phyloP scores from a whole-genome alignment of 2,113 vertebrate species.

The Triplophysa siluroides region DNA sequence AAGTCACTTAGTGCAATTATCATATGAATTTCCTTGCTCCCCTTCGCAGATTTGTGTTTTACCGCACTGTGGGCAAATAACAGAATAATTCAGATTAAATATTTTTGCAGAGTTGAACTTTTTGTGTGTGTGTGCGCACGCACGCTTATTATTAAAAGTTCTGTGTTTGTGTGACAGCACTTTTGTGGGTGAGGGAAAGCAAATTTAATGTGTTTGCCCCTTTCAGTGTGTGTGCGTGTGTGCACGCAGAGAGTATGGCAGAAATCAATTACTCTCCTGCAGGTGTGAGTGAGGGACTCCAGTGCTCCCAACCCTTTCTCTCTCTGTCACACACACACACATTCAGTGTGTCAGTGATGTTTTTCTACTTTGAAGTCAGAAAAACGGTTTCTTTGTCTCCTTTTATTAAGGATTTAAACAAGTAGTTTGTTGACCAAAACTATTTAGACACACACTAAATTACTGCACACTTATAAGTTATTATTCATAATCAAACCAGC shows the following conservation, averaged over 20 bases:
- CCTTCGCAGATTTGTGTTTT: conserved; percentile 27
- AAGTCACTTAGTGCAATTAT: conserved; percentile 55
- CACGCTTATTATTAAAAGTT: conserved; percentile 53
- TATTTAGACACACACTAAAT: conserved; percentile 13
- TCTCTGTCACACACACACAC: conserved; percentile 23
- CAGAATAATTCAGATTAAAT: conserved; percentile 49
- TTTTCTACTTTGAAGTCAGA: neutral
- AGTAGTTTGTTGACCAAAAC: conserved; percentile 11
- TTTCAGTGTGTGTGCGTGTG: conserved; percentile 30
- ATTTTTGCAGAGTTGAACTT: conserved; percentile 40
- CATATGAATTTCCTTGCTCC: conserved; percentile 56
- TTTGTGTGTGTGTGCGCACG: conserved; percentile 13
- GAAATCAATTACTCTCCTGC: conserved; percentile 59
- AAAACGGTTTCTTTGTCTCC: conserved; percentile 24
- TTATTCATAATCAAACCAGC: conserved; percentile 48
- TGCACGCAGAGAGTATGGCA: conserved; percentile 33
- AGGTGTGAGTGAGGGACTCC: conserved; percentile 55
- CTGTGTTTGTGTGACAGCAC: conserved; percentile 46
- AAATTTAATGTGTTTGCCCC: conserved; percentile 22
- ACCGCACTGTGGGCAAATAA: conserved; percentile 42
- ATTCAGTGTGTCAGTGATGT: neutral
- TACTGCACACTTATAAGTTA: conserved; percentile 15
- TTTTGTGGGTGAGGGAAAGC: conserved; percentile 26
- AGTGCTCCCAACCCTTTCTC: conserved; percentile 13
- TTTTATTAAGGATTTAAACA: conserved; percentile 26